phyloP scores from a whole-genome alignment of 2,113 vertebrate species.

The Chaetorhynchus papuensis region DNA sequence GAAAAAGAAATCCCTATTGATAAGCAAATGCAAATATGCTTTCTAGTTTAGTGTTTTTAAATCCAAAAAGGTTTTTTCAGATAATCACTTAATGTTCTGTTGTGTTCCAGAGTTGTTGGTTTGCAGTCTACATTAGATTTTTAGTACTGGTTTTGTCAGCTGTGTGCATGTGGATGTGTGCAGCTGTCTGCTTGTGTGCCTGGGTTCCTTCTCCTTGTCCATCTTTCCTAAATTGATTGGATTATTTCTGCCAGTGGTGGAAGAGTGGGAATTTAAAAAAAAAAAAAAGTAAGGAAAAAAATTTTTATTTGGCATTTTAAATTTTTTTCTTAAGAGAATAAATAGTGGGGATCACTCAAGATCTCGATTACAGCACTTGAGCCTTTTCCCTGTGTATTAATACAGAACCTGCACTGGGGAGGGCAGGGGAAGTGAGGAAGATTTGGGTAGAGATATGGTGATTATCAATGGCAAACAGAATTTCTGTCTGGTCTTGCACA shows the following conservation, averaged over 20 bases:
- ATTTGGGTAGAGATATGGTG: not conserved
- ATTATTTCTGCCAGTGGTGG: not conserved
- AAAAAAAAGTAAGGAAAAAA: too few relatives aligned
- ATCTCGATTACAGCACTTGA: not conserved
- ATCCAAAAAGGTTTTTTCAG: not conserved
- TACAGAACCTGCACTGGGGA: fast-evolving
- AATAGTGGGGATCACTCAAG: not conserved
- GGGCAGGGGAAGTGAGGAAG: not conserved
- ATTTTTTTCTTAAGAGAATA: not conserved
- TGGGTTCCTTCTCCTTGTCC: not conserved
- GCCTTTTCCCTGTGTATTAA: not conserved
- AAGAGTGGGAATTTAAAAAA: not conserved
- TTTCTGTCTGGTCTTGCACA: not conserved
- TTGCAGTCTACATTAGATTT: not conserved
- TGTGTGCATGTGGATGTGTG: not conserved
- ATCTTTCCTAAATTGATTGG: not conserved
- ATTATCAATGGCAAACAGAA: not conserved
- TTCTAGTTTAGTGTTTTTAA: not conserved
- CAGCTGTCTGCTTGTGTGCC: not conserved
- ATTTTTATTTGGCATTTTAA: not conserved
- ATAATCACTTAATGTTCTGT: not conserved
- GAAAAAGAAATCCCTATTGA: not conserved
- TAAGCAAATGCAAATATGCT: not conserved
- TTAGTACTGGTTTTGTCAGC: not conserved
- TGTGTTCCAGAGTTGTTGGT: not conserved